Conservation (phyloP, 2,797 vertebrate species). For the Falco biarmicus region DNA sequence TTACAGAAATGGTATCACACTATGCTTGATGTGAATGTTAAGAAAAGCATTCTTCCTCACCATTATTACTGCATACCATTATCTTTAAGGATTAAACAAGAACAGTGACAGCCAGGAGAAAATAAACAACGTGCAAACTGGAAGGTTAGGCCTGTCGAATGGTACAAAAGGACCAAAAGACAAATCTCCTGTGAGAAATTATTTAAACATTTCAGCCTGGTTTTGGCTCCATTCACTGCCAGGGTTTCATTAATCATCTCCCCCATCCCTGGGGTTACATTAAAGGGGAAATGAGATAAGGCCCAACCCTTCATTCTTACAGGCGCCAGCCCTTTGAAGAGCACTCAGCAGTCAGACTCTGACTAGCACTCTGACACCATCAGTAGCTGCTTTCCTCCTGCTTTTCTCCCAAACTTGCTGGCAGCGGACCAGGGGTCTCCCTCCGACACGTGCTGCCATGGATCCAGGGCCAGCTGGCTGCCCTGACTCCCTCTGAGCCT, state of each 20-base stretch:
- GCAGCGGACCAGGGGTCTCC: constrained; percentile 5
- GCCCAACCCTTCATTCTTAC: neutral
- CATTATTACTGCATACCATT: neutral
- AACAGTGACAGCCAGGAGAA: neutral
- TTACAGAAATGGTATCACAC: neutral
- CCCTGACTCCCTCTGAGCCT: neutral
- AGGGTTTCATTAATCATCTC: neutral
- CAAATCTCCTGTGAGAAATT: neutral
- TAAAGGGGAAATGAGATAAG: constrained; percentile 37
- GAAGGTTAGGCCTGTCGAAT: neutral
- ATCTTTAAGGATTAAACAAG: neutral
- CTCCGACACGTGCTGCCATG: neutral
- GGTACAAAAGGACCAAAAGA: neutral
- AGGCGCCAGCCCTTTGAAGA: neutral
- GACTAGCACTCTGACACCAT: neutral
- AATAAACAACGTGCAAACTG: constrained; percentile 11
- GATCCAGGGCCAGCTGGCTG: neutral
- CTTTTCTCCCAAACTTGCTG: neutral
- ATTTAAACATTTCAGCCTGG: neutral
- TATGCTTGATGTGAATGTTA: neutral
- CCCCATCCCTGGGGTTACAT: neutral
- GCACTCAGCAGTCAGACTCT: neutral
- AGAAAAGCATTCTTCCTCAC: neutral
- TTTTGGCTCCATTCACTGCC: neutral
- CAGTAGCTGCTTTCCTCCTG: neutral